A percentile compares a stretch with the other conserved stretches of the same genome.
Evolutionary conservation across 2,113 vertebrate species (phyloP).

Genomic region (Prionailurus bengalensis): DNA sequence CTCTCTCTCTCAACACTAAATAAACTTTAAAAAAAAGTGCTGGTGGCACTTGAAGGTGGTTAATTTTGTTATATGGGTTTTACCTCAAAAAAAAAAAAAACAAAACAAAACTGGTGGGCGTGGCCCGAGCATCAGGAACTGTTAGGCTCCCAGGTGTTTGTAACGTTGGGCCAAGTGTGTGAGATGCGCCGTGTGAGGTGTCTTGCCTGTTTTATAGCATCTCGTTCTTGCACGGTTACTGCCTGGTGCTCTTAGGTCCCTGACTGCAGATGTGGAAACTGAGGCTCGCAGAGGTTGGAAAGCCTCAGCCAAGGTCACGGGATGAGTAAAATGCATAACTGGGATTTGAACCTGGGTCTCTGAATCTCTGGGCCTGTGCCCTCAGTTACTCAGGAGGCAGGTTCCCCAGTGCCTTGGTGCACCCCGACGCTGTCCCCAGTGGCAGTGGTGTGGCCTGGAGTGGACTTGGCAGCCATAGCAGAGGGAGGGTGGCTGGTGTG

Average conservation of each 20-base stretch:
- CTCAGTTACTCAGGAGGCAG: background rate
- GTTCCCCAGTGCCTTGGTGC: accelerated
- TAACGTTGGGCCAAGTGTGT: background rate
- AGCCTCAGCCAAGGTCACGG: background rate
- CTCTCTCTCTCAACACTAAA: no score
- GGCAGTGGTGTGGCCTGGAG: no score
- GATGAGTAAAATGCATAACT: background rate
- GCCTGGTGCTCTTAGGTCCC: background rate
- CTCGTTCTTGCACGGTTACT: background rate
- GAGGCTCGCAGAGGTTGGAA: background rate
- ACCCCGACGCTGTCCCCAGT: no score
- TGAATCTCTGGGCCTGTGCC: background rate
- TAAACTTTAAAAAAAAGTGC: background rate
- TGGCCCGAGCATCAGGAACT: accelerated
- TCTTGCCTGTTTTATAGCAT: background rate
- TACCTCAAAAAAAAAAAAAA: background rate
- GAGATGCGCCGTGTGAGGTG: background rate
- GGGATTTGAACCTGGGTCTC: background rate
- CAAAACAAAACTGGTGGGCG: background rate
- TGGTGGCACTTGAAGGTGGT: background rate
- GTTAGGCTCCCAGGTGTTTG: background rate
- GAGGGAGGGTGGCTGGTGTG: background rate
- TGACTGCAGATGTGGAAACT: background rate
- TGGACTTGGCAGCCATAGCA: accelerated
- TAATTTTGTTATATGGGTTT: background rate